Base-by-base conservation (phyloP, 2,797 vertebrate genomes). In the Loriculus beryllinus region DNA sequence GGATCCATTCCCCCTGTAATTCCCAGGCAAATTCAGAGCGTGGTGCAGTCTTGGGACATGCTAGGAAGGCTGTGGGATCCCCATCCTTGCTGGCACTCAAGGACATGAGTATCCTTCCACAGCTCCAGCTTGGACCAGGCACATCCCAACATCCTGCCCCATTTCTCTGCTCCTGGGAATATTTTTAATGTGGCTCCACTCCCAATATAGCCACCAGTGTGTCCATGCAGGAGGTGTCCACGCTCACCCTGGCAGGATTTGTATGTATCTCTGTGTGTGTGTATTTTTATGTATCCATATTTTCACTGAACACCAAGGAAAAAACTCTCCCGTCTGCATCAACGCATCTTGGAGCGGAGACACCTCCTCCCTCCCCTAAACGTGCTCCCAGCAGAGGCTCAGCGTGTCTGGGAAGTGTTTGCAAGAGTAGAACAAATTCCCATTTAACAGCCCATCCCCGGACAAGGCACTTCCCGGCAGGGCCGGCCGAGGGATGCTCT, bases 71-170 rank as follows among this genome's bases (percentile, higher is more conserved):
- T 87, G 56, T 12, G 35, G 67, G 23, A 37, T 74, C 47, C n/a
- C 19, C 9, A 7, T 68, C 70, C 45, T 52, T 82, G 28, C 52
- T 52, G 56, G 3, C 40, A 14, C 15, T 56, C 4, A 1, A 10
- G 51, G 63, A 20, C 17, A 39, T 23, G 16, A 75, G 63, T 49
- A 40, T 12, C 52, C 6, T 57, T 26, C 63, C 43, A 23, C 59
- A 70, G 52, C 47, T 71, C 40, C 3, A 1, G n/a, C 65, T 69
- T 2, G 1, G 39, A 67, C 40, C 45, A 14, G 79, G 15, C 20
- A 19, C 1, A 0, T 33, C 56, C 62, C 0, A 0, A 69, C 21
- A 23, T 75, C 54, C 65, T 0, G 0, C 25, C 49, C 19, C n/a
- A 37, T 14, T 35, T 54, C 33, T 51, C 28, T 60, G 40, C 56